phyloP scores from a whole-genome alignment of 2,113 vertebrate species.

The Scophthalmus maximus region DNA sequence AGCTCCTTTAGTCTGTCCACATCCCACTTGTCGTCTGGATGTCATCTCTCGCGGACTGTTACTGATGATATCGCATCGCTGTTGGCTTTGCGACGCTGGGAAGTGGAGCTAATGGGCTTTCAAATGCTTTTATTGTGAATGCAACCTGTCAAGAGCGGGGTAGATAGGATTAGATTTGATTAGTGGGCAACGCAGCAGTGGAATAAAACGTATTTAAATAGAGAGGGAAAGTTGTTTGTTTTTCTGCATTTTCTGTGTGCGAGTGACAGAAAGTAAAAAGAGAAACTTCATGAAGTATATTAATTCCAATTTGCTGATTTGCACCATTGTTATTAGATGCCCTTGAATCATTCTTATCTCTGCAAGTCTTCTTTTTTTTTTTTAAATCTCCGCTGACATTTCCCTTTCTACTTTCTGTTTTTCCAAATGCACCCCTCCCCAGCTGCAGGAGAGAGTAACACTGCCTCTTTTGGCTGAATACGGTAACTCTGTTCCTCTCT shows the following conservation, averaged over 20 bases:
- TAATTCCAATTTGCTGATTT: conserved; percentile 30
- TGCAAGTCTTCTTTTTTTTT: conserved; percentile 19
- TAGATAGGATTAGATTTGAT: conserved; percentile 74
- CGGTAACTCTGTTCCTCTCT: conserved; percentile 63
- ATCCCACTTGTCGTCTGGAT: conserved; percentile 68
- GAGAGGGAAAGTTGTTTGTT: conserved; percentile 36
- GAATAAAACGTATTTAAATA: conserved; percentile 61
- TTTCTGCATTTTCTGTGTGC: conserved; percentile 3
- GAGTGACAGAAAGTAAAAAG: conserved; percentile 4
- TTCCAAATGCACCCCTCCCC: conserved; percentile 28
- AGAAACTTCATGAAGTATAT: conserved; percentile 36
- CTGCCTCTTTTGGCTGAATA: conserved; percentile 72
- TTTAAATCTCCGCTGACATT: conserved; percentile 42
- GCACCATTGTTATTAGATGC: conserved; percentile 35
- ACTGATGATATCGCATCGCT: conserved; percentile 66
- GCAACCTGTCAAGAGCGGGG: conserved; percentile 58
- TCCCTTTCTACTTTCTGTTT: conserved; percentile 34
- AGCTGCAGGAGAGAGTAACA: conserved; percentile 66
- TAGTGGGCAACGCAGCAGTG: conserved; percentile 22
- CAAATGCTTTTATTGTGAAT: conserved; percentile 70
- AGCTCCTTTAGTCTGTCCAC: conserved; percentile 49
- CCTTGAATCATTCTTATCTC: conserved; percentile 47
- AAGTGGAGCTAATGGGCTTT: conserved; percentile 72
- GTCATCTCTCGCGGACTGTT: conserved; percentile 68
- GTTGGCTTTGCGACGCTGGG: conserved; percentile 52